A percentile compares a stretch with the other conserved stretches of the same genome.
Evolutionary conservation across 2,113 vertebrate species (phyloP).

Genomic region (Callithrix jacchus): DNA sequence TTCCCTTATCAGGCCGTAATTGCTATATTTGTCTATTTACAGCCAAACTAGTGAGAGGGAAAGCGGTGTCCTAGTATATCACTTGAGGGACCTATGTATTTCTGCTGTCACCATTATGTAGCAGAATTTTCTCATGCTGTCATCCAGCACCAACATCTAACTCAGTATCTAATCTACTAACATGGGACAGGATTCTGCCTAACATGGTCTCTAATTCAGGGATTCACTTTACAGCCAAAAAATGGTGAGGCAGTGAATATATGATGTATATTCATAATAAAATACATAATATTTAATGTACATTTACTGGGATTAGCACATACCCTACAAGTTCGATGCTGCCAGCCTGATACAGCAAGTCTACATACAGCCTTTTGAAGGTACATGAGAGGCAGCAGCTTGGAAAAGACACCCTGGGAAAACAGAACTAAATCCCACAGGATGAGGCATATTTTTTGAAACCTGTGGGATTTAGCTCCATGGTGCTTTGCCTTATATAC

Average conservation of each 20-base stretch:
- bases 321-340: background rate
- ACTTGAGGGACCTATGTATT: background rate
- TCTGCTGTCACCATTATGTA: no score
- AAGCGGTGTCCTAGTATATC: background rate
- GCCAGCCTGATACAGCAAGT: background rate
- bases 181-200: background rate
- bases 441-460: background rate
- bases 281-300: no score
- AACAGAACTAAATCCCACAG: background rate
- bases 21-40: background rate
- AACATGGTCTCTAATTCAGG: background rate
- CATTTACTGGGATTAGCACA: background rate
- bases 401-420: background rate
- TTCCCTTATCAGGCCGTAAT: background rate
- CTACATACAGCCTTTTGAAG: background rate
- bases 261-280: no score
- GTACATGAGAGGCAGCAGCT: background rate
- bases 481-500: no score
- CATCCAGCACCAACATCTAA: background rate
- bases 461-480: background rate
- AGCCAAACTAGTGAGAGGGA: background rate
- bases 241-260: background rate
- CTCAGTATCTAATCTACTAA: background rate
- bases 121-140: background rate
- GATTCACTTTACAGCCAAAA: background rate